Evolutionary conservation across 2,888 invertebrate genomes (phyloP), one percentile per base, ranked within the genome.

Genomic region (Drosophila villosipedis): DNA sequence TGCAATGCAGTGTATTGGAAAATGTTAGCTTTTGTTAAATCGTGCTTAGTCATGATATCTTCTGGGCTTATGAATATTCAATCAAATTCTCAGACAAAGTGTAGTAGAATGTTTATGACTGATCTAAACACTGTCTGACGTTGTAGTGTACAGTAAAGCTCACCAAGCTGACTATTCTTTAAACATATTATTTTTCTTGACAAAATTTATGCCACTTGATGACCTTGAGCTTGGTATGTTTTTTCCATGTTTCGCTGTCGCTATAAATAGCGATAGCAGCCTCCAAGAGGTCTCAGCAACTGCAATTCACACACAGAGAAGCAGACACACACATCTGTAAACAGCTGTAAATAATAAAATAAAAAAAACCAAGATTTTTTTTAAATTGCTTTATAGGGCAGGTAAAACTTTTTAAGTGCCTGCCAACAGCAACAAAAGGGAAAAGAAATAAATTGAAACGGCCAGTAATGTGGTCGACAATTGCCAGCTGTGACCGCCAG

Each of bases 191-290:
- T 66, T 72, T 80, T 71, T 71, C 68, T 74, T 73, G 50, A 65
- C 47, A 59, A 82, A 83, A 83, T 84, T 84, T 83, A 77, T 86
- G 84, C 83, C 76, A 82, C 77, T 71, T 59, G 80, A 61, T 76
- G 88, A 76, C 87, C 87, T 88, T 88, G 85, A 68, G 61, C 68
- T 61, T 82, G 83, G 72, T 82, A 53, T 65, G 69, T 82, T 80
- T 76, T 69, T 69, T 60, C 67, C 66, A 74, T 68, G 71, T 76
- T 71, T 63, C 57, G 66, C 59, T 65, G 53, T 43, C 41, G 49
- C 76, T 85, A 88, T 77, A 85, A 85, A 85, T 85, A 85, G 83
- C 69, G 35, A 25, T 53, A 62, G 54, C 67, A 83, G 69, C 79
- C 85, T 77, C 68, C 67, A 77, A 79, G 76, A 80, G 77, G 70